phyloP scores from a whole-genome alignment of 2,797 vertebrate genomes.

The Hapalemur alaotrensis region DNA sequence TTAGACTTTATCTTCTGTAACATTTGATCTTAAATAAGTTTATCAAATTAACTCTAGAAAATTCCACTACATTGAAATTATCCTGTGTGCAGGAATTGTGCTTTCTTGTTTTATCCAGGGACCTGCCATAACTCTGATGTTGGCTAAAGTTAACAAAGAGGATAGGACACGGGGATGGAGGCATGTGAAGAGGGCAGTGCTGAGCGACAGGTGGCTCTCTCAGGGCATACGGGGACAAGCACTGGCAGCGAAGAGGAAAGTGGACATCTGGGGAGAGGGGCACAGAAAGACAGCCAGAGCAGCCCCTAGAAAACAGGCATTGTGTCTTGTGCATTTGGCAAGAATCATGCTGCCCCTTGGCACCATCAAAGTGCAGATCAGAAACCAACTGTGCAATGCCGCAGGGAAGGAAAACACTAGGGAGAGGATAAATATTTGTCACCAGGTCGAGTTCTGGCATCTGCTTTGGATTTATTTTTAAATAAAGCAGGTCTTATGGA shows the following conservation, averaged over 20 bases:
- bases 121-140: not conserved
- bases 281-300: not conserved
- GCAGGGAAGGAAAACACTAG: not conserved
- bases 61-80: not conserved
- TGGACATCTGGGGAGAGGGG: not conserved
- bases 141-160: not conserved
- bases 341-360: not conserved
- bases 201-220: not conserved
- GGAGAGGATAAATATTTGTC: constrained; percentile 10
- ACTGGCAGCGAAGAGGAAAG: not conserved
- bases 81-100: not conserved
- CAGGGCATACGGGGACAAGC: not conserved
- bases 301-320: not conserved
- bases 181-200: not conserved
- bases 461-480: constrained; percentile 74
- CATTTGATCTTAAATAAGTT: not conserved
- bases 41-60: constrained; percentile 13
- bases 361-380: not conserved
- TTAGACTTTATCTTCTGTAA: not conserved
- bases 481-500: constrained; percentile 66
- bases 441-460: constrained; percentile 5
- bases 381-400: not conserved
- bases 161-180: not conserved
- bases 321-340: not conserved
- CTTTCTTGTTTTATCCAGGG: not conserved